These are phyloP conservation scores for Cenopis cana DNA, from an alignment of 2,888 invertebrate genomes.

Conservation along the genomic window DNA sequence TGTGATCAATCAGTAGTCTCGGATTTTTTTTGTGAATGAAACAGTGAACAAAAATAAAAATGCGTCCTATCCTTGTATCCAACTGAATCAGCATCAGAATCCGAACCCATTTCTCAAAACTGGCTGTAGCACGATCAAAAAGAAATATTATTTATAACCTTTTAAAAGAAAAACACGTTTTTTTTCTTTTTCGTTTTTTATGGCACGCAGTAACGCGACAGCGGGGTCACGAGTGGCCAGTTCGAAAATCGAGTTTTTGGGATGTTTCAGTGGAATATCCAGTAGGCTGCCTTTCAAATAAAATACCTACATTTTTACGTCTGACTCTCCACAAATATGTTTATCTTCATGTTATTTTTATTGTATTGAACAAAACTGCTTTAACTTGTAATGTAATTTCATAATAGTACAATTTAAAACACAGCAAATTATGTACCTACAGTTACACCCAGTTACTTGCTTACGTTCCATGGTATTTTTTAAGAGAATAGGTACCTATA, in stretches of 20 bases:
- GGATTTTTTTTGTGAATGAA: constrained; percentile 30
- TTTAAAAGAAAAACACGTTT: constrained; percentile 60
- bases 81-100: constrained; percentile 35
- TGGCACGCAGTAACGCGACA: constrained; percentile 64
- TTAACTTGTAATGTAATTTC: no score
- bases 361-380: no score
- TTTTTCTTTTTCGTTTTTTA: constrained; percentile 62
- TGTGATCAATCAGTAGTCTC: constrained; percentile 31
- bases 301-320: constrained; percentile 3
- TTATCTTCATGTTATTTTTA: background rate
- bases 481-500: no score
- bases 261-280: constrained; percentile 26
- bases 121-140: constrained; percentile 56
- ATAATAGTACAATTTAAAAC: no score
- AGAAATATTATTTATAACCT: constrained; percentile 67
- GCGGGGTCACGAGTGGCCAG: constrained; percentile 62
- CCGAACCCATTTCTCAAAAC: constrained; percentile 52
- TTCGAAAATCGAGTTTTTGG: constrained; percentile 55
- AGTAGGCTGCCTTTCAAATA: background rate
- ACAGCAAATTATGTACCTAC: no score
- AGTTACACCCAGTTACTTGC: no score
- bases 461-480: no score
- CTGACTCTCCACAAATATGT: background rate
- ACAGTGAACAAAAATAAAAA: constrained; percentile 35
- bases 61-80: constrained; percentile 31